phyloP scores from a whole-genome alignment of 2,888 invertebrate genomes.

The Cheiracanthium punctorium region DNA sequence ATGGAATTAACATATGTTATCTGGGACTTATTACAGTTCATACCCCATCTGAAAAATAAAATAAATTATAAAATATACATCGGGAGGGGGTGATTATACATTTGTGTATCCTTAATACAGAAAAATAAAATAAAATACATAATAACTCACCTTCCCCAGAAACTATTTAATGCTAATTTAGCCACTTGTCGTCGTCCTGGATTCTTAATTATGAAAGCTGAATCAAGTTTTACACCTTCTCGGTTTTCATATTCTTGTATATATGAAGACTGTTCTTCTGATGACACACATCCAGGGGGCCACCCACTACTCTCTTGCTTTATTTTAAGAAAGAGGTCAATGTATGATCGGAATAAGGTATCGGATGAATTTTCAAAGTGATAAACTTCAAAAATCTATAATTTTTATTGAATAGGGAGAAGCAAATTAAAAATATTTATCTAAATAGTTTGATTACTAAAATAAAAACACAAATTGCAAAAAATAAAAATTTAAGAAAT shows the following conservation, averaged over 20 bases:
- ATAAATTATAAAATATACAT: conserved; percentile 5
- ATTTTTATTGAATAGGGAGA: background rate
- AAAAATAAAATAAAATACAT: background rate
- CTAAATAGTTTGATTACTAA: background rate
- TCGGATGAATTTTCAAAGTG: background rate
- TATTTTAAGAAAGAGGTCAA: conserved; percentile 34
- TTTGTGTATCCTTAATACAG: no score
- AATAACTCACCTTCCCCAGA: conserved; percentile 19
- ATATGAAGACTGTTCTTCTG: background rate
- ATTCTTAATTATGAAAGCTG: background rate
- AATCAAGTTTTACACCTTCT: conserved; percentile 21
- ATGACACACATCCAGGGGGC: background rate
- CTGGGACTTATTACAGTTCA: background rate
- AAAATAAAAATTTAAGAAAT: no score
- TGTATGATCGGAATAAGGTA: conserved; percentile 16
- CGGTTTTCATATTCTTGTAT: background rate
- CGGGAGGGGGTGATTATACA: no score
- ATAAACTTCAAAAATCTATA: background rate
- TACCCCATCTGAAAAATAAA: background rate
- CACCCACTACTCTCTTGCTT: conserved; percentile 38
- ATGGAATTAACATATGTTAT: no score
- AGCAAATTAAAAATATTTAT: background rate
- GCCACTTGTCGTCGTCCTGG: conserved; percentile 18
- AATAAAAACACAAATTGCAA: no score
- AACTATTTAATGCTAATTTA: conserved; percentile 19